phyloP scores from a whole-genome alignment of 1,140 invertebrate species.

The Solen grandis region DNA sequence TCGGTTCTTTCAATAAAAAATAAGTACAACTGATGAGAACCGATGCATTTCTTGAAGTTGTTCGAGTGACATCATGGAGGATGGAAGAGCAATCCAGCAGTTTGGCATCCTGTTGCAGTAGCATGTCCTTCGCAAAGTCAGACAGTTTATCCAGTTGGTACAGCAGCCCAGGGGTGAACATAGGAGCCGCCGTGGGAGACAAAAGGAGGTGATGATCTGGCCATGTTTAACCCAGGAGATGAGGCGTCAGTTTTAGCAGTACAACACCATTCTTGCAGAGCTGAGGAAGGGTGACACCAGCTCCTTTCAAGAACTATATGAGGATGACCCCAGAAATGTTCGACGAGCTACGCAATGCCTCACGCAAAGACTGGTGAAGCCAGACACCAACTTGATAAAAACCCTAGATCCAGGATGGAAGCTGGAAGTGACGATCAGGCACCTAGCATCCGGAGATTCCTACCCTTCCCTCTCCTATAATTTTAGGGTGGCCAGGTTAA shows the following conservation, averaged over 20 bases:
- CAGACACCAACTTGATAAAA: slow-evolving; percentile 34
- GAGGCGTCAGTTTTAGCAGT: no score
- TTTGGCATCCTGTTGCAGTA: slow-evolving; percentile 34
- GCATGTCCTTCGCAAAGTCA: slow-evolving; percentile 19
- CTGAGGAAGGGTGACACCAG: slow-evolving; percentile 34
- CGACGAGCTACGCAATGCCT: slow-evolving; percentile 29
- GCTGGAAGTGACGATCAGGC: slow-evolving; percentile 34
- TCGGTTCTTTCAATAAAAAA: no score
- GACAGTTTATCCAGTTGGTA: no score
- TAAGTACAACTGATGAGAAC: no score
- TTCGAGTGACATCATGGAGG: no score
- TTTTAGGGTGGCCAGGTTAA: slow-evolving; percentile 7
- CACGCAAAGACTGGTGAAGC: slow-evolving; percentile 1
- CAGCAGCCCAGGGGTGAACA: slow-evolving; percentile 26
- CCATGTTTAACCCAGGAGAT: no score
- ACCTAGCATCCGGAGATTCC: slow-evolving; percentile 42
- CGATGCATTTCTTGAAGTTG: no score
- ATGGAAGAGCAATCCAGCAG: no score
- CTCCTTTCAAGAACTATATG: slow-evolving; percentile 50
- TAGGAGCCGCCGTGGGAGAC: no score
- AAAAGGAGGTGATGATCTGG: no score
- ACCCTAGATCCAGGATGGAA: slow-evolving; percentile 39
- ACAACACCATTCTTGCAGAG: no score
- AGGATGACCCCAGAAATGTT: slow-evolving; percentile 51
- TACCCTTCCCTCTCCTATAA: slow-evolving; percentile 41